Evolutionary conservation across 2,888 invertebrate species (phyloP).

Genomic region (Tipula lateralis): DNA sequence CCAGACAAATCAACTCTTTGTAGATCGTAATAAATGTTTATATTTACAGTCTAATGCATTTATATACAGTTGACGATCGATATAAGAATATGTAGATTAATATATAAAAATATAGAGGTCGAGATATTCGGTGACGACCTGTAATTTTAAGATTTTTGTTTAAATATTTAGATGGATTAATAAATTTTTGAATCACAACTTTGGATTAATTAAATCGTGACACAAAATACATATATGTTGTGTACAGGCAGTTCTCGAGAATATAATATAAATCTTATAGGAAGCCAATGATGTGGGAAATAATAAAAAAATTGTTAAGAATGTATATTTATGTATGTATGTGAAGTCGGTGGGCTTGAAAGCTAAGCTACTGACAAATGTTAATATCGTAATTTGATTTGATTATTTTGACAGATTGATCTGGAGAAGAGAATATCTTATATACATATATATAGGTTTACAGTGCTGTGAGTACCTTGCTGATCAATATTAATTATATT

Average conservation of each 20-base stretch:
- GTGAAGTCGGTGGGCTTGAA: neutral
- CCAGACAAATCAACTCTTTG: neutral
- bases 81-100: neutral
- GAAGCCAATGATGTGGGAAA: slow-evolving; percentile 20
- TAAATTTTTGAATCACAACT: slow-evolving; percentile 29
- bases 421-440: neutral
- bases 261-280: neutral
- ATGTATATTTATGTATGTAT: neutral
- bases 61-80: neutral
- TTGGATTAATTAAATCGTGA: slow-evolving; percentile 31
- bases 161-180: slow-evolving; percentile 30
- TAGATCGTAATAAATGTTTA: neutral
- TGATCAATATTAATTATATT: too few relatives aligned
- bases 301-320: neutral
- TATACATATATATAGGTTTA: too few relatives aligned
- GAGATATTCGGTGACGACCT: neutral
- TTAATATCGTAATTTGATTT: neutral
- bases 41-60: slow-evolving; percentile 13
- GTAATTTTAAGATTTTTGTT: neutral
- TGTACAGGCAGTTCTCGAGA: neutral
- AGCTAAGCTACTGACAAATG: slow-evolving; percentile 3
- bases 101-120: neutral
- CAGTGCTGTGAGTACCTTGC: too few relatives aligned
- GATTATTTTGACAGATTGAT: neutral
- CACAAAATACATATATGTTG: neutral